Percentiles rank a stretch among this genome's conserved stretches.
Conservation (phyloP, 2,888 invertebrate species). For the Deilephila elpenor region DNA sequence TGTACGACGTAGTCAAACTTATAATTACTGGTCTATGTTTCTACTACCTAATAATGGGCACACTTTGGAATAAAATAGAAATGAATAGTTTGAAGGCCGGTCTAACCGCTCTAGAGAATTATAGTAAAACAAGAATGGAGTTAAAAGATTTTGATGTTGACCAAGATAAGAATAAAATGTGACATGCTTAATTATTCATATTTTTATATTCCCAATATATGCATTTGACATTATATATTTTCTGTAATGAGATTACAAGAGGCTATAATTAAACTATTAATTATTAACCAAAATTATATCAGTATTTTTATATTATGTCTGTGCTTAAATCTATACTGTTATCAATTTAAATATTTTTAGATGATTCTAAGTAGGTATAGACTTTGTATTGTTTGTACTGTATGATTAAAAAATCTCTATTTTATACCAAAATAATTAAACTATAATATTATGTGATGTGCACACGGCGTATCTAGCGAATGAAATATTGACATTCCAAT, state of each 20-base stretch:
- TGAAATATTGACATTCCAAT: conserved; percentile 13
- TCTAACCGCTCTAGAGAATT: conserved; percentile 88
- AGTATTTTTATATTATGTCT: conserved; percentile 31
- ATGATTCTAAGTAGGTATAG: background rate
- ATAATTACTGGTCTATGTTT: conserved; percentile 86
- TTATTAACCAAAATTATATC: conserved; percentile 14
- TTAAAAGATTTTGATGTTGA: conserved; percentile 38
- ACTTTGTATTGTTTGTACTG: background rate
- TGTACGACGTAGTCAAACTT: conserved; percentile 85
- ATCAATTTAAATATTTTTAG: background rate
- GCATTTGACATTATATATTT: background rate
- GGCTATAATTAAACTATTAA: conserved; percentile 31
- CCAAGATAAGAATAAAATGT: background rate
- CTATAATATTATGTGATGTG: background rate
- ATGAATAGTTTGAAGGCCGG: conserved; percentile 91
- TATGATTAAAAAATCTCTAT: background rate
- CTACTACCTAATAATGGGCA: conserved; percentile 90
- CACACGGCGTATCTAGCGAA: background rate
- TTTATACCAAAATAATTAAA: background rate
- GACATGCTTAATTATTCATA: background rate
- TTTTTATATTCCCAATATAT: conserved; percentile 2
- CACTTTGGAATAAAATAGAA: conserved; percentile 93
- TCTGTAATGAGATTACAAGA: conserved; percentile 5
- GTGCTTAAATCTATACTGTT: conserved; percentile 1
- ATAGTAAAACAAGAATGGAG: conserved; percentile 55